phyloP scores from a whole-genome alignment of 2,888 invertebrate species.

The Epinotia ramella region DNA sequence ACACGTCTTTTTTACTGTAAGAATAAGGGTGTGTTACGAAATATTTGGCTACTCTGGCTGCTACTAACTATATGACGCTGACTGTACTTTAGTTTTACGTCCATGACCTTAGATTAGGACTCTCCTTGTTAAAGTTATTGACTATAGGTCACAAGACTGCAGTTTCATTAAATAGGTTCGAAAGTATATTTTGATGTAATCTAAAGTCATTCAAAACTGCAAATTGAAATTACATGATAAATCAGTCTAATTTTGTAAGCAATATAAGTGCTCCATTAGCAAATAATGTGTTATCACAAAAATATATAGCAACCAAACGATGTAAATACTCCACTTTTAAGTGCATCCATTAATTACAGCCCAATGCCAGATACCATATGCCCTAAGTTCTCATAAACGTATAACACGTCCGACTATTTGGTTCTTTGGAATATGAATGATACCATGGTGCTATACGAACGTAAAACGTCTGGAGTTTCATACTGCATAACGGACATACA shows the following conservation, averaged over 20 bases:
- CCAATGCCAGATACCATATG: slow-evolving; percentile 43
- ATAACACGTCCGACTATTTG: not conserved
- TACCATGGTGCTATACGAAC: not conserved
- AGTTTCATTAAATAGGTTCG: not conserved
- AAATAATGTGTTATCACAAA: slow-evolving; percentile 15
- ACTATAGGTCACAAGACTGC: not conserved
- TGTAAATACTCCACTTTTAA: slow-evolving; percentile 48
- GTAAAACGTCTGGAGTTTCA: not conserved
- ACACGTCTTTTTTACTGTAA: no score
- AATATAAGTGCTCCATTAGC: slow-evolving; percentile 9
- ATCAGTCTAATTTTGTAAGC: not conserved
- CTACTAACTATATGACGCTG: no score
- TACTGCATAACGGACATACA: not conserved
- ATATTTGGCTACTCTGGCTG: no score
- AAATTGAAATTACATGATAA: not conserved
- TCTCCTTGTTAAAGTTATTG: no score
- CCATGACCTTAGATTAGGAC: no score
- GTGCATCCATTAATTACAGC: slow-evolving; percentile 66
- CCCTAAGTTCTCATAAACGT: not conserved
- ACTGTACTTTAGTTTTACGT: no score
- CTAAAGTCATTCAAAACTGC: not conserved
- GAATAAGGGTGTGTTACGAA: no score
- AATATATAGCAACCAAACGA: slow-evolving; percentile 14
- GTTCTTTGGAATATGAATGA: not conserved
- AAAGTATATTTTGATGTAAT: not conserved